Evolutionary conservation across 2,797 vertebrate genomes (phyloP), one percentile per base, ranked within the genome.

Genomic region (Pantherophis alleghaniensis): DNA sequence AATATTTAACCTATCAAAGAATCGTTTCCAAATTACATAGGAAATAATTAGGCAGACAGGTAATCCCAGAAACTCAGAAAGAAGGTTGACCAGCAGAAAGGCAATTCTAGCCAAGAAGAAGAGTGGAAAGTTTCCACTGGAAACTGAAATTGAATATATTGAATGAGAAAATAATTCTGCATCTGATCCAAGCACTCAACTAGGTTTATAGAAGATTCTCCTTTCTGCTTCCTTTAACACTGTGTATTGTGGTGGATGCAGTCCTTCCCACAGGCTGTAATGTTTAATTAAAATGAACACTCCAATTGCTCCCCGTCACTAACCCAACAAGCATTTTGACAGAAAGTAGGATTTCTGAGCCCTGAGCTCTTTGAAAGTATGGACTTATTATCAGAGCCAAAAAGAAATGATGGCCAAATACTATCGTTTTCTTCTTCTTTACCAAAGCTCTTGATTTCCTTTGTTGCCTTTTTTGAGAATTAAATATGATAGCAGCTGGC

Each of bases 1-100:
- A 89, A 60, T 63, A 93, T 61, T 93, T 91, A 93, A 86, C 59
- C 69, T 88, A 91, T 91, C 51, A 51, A 91, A 86, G 57, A 91
- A 93, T 61, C 24, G 37, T 59, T 93, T 89, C 90, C 91, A 87
- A 89, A 83, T 89, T 88, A 61, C 83, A 91, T 55, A 86, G 69
- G 59, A 63, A 51, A 61, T 89, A 59, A 89, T 91, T 57, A 93
- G 61, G n/a, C 87, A 91, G 87, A 66, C 63, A 79, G 87, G 51
- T 28, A 89, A 63, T 91, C 53, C 89, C 26, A 74, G 26, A 53
- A n/a, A 26, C 10, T 60, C 55, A 55, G 37, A n/a, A 60, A 88
- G 63, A 89, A 66, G 86, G 47, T 89, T 89, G 69, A 79, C 47
- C 56, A 91, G 91, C 86, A 60, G 7, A 57, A 51, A 83, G 47